Evolutionary conservation across 2,888 invertebrate species (phyloP), one percentile per base, ranked within the genome.

Genomic region (Odontocerum albicorne): DNA sequence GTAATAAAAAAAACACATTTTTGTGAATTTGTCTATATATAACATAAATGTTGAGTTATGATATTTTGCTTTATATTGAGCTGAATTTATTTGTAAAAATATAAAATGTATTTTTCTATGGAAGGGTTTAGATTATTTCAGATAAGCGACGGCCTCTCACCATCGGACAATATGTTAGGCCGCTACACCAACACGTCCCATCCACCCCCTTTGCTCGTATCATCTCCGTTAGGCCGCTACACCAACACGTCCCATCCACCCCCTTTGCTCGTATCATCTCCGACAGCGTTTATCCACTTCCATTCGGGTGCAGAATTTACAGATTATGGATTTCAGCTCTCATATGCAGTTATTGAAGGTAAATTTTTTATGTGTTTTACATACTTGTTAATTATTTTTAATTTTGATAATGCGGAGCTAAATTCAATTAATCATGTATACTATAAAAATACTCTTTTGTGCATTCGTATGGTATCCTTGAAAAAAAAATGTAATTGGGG

Each of bases 311-410:
- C 67, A 4, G 73, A 74, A 21, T 72, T 76, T 8, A 76, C 76
- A 35, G 92, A 91, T 65, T 72, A 77, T 16, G 95, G 96, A n/a
- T 96, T 96, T 67, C 91, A 92, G 70, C 82, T 96, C 58, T 82
- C 88, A 17, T 96, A 86, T 67, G 77, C 85, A 0, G 77, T 83
- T 2, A 74, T 85, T 8, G 84, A 86, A 69, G 85, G 88, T 83
- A 70, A 27, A 15, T 43, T 31, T 33, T 27, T 21, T 19, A 12
- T 7, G 8, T 17, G 19, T 58, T 17, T 8, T 6, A 57, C n/a
- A 35, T 35, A 12, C 4, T 42, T n/a, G n/a, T n/a, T n/a, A n/a
- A n/a, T n/a, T n/a, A n/a, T n/a, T n/a, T n/a, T n/a, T n/a, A n/a
- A n/a, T n/a, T n/a, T n/a, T n/a, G n/a, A n/a, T n/a, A n/a, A n/a